Base-by-base conservation (phyloP, 2,797 vertebrate genomes). In the Lophius americanus region DNA sequence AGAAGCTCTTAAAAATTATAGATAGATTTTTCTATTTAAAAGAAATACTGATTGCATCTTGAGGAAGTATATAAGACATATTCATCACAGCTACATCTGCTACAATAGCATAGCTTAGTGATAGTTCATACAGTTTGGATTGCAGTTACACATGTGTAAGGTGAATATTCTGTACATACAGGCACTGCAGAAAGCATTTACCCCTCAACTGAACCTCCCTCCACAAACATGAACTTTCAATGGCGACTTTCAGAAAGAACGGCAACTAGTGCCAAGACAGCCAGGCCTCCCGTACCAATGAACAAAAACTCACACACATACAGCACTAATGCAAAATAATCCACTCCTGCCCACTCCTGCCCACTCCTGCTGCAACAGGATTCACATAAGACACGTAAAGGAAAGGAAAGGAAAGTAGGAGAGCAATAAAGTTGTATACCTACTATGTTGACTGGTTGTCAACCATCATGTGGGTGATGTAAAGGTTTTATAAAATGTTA, bases 221-320 rank as follows among this genome's bases (percentile, higher is more conserved):
- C 52, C 10, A 57, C 76, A 84, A 83, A 87, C 73, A 83, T 64
- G 33, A 71, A 63, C 55, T 54, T 41, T 54, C 62, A 76, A 61
- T 33, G 73, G 68, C 13, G 43, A 50, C 78, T 78, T 90, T 91
- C 69, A 90, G 65, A 68, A 38, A 63, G 51, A 70, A 56, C 62
- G 57, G 60, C 2, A 8, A 36, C 38, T 48, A 50, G 52, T 67
- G 78, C 73, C 71, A 85, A 73, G 64, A 61, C 12, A 41, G 37
- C 38, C 51, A 12, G 5, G 9, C 33, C n/a, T 53, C n/a, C 47
- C 58, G 23, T 43, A 42, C 12, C 46, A 53, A 32, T 7, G 14
- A 1, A 35, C n/a, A 48, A 11, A 53, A 13, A 61, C 43, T 48
- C 12, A 57, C 46, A 67, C 46, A 70, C 5, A 50, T 10, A 66